Evolutionary conservation across 2,797 vertebrate species (phyloP).

Genomic region (Hemitrygon akajei): DNA sequence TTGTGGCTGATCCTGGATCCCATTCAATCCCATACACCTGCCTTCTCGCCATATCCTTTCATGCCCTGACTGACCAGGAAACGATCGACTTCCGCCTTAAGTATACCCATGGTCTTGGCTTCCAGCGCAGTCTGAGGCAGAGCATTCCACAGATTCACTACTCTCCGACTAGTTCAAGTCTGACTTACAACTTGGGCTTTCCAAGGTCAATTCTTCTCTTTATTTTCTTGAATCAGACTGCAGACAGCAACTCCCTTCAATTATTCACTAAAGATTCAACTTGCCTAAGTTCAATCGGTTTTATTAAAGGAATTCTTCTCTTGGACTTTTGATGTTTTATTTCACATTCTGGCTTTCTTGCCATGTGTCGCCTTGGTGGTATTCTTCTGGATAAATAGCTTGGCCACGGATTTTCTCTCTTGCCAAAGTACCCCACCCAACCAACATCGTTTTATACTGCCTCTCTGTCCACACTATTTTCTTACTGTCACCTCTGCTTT

Average conservation of each 20-base stretch:
- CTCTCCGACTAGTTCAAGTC: not conserved
- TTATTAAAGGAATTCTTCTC: not conserved
- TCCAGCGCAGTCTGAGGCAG: no score
- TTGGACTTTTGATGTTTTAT: not conserved
- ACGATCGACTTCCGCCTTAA: no score
- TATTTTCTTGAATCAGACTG: not conserved
- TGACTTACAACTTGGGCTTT: not conserved
- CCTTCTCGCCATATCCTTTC: no score
- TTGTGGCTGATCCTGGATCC: no score
- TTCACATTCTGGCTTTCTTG: not conserved
- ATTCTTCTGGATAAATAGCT: not conserved
- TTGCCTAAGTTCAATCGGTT: not conserved
- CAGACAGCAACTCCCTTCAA: not conserved
- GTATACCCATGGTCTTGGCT: no score
- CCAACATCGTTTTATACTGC: not conserved
- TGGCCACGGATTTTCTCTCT: not conserved
- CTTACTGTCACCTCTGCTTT: constrained; percentile 1
- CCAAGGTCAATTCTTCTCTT: not conserved
- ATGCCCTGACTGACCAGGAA: no score
- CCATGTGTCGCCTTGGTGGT: not conserved
- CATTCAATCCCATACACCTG: no score
- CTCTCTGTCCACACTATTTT: not conserved
- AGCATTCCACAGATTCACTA: no score
- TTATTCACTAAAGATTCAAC: not conserved
- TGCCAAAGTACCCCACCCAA: constrained; percentile 5